Percentiles rank a stretch among this genome's conserved stretches.
phyloP scores from a whole-genome alignment of 2,888 invertebrate species.

The Bruchidius siliquastri region DNA sequence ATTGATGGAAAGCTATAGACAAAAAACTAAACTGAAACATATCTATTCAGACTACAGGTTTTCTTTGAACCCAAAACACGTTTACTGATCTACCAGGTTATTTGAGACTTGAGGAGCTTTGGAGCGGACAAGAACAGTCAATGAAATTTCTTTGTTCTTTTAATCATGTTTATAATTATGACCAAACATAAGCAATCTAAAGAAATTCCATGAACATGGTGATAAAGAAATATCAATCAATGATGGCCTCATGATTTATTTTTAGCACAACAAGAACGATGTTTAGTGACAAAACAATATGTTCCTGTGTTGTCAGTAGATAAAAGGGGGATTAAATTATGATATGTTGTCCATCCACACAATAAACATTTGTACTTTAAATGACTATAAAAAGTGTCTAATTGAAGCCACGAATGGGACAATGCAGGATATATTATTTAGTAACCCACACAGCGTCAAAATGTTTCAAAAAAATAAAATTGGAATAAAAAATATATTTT shows the following conservation, averaged over 20 bases:
- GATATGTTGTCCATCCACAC: slow-evolving; percentile 44
- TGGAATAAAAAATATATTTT: slow-evolving; percentile 27
- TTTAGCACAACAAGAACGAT: slow-evolving; percentile 1
- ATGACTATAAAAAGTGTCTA: slow-evolving; percentile 64
- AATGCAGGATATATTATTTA: slow-evolving; percentile 25
- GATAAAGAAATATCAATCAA: not conserved
- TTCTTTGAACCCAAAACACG: too few species aligned
- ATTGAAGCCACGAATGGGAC: slow-evolving; percentile 32
- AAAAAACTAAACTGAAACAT: too few species aligned
- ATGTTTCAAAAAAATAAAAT: slow-evolving; percentile 26
- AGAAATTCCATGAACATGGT: not conserved
- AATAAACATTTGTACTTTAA: slow-evolving; percentile 73
- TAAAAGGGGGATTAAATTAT: slow-evolving; percentile 28
- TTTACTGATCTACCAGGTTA: too few species aligned
- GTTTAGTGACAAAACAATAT: slow-evolving; percentile 11
- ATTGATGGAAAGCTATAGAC: too few species aligned
- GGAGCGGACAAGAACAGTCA: too few species aligned
- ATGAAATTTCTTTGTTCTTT: too few species aligned
- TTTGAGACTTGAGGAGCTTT: too few species aligned
- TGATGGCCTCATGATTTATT: not conserved
- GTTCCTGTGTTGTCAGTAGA: slow-evolving; percentile 23
- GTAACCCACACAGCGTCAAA: slow-evolving; percentile 24
- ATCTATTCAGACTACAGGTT: too few species aligned
- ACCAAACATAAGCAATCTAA: too few species aligned
- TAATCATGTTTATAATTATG: too few species aligned